Base-by-base conservation (phyloP, 2,797 vertebrate genomes). In the Tenualosa thibaudeaui region DNA sequence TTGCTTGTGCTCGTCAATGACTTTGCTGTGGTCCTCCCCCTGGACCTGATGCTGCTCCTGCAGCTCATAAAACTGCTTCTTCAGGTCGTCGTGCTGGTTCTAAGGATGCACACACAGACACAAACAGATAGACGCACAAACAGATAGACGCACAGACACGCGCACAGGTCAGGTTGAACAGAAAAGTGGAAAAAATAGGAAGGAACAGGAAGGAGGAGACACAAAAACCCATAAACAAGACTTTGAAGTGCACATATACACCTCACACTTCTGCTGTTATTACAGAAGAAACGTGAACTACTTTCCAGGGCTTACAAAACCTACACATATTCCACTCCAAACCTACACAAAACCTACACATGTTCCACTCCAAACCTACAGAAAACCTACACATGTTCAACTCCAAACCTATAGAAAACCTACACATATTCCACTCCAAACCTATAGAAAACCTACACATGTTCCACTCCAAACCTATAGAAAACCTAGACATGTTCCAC, bases 11-110 rank as follows among this genome's bases (percentile, higher is more conserved):
- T 98, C 96, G 4, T 92, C 96, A 89, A 99, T 92, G 0, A 96
- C 94, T 71, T 95, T 95, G 49, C 90, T 95, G 84, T 99, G 97
- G 89, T 98, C 97, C 1, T 98, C 96, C 0, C 94, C 96, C 85
- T 98, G 95, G n/a, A 90, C 91, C 10, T 97, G 94, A 90, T 99
- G 97, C 88, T 97, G 96, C 7, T 97, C 96, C 82, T 98, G 96
- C 84, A 99, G 95, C 51, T 96, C 95, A 3, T 96, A 95, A 58
- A 96, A 98, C 92, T 98, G 97, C 83, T 97, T 98, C 94, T 97
- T 98, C 22, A 99, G 91, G 81, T 99, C 98, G 0, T 99, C 98
- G 0, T 99, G 97, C 90, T 99, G 98, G 93, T 96, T 98, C 98
- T 99, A 92, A 84, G 90, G 89, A 91, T 12, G 87, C 5, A 51